Percentiles rank a stretch among this genome's conserved stretches.
Conservation (phyloP, 2,888 invertebrate species). For the Ophioninae sp. region DNA sequence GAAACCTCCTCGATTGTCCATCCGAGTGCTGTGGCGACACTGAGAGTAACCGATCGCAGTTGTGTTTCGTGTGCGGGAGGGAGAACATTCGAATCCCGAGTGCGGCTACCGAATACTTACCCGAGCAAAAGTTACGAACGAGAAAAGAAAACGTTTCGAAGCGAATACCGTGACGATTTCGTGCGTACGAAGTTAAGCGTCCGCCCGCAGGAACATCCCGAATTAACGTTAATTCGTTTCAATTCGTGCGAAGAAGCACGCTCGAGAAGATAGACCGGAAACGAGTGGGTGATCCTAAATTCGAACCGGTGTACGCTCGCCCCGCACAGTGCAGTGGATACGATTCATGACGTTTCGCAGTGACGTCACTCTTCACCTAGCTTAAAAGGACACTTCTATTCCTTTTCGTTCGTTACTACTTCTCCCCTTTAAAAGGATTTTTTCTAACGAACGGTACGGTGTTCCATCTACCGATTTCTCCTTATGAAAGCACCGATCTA, state of each 20-base stretch:
- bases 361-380: neutral
- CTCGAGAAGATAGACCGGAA: slow-evolving; percentile 49
- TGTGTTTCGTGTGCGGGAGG: slow-evolving; percentile 16
- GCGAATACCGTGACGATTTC: slow-evolving; percentile 26
- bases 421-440: neutral
- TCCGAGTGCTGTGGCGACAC: neutral
- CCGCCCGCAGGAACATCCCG: slow-evolving; percentile 13
- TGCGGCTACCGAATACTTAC: neutral
- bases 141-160: slow-evolving; percentile 5
- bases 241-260: slow-evolving; percentile 32
- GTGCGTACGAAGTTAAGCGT: neutral
- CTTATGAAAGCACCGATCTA: too few relatives aligned
- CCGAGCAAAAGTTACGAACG: neutral
- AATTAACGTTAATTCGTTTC: slow-evolving; percentile 61
- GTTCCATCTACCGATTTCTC: neutral
- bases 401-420: neutral
- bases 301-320: slow-evolving; percentile 16
- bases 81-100: slow-evolving; percentile 12
- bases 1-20: slow-evolving; percentile 19
- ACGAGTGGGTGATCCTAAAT: slow-evolving; percentile 60
- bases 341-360: neutral
- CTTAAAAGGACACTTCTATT: neutral
- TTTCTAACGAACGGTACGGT: neutral
- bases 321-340: neutral
- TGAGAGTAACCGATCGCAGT: slow-evolving; percentile 29